Evolutionary conservation across 2,888 invertebrate genomes (phyloP), one percentile per base, ranked within the genome.

Genomic region (Monopis laevigella): DNA sequence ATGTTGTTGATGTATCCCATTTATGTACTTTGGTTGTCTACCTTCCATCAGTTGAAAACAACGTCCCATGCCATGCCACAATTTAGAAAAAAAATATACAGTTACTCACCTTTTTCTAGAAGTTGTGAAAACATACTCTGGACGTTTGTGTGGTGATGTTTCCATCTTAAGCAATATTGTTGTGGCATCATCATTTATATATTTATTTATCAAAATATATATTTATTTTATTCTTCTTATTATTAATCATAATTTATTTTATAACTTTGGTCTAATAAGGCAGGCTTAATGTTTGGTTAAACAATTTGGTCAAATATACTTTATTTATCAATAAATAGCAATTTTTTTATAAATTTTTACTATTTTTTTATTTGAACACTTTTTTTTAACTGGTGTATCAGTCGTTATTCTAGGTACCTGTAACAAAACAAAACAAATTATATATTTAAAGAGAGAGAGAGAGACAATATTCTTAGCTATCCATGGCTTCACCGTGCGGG

Each of bases 81-180:
- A n/a, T 8, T 21, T 5, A 21, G 24, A 36, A 11, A 21, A 36
- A 21, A 5, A 27, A 41, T 39, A 24, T 19, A 36, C 13, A n/a
- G n/a, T 8, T 11, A 36, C 66, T 10, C 40, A 81, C 81, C 80
- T 72, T 80, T 80, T 62, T 93, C 93, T 45, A 94, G 74, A 43
- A 96, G 82, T 69, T 92, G 91, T 41, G 92, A 90, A 74, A 93
- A 93, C 88, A 93, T 93, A 21, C 88, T 90, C 81, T 93, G 92
- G 51, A 95, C 84, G 67, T 95, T 95, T 50, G 90, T 89, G 72
- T 93, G 93, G 74, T 95, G 94, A 72, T 94, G 93, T 62, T 93
- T 94, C 94, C 94, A 95, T 72, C 93, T 82, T 54, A 95, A 81
- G 65, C 94, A 95, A 81, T 94, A 95, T 74, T 94, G 93, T 75